These are phyloP conservation scores for Thymelicus acteon DNA, from an alignment of 2,888 invertebrate genomes.

Conservation along the genomic window DNA sequence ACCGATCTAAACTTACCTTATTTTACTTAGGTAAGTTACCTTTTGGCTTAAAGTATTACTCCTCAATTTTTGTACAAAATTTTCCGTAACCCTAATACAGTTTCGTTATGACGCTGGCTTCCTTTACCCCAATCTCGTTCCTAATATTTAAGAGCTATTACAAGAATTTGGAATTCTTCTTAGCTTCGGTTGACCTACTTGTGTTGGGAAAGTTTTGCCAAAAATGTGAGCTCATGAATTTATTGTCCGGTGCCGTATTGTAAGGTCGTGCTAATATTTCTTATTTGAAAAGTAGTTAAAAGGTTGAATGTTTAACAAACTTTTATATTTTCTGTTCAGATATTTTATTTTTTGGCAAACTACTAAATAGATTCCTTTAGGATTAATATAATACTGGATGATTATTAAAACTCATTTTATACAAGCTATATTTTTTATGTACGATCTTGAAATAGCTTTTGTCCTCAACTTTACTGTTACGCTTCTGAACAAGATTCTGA, in stretches of 20 bases:
- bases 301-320: too few relatives aligned
- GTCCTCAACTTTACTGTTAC: too few relatives aligned
- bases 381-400: too few relatives aligned
- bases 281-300: neutral
- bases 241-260: constrained; percentile 17
- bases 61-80: constrained; percentile 16
- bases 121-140: constrained; percentile 19
- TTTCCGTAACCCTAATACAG: constrained; percentile 7
- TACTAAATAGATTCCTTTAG: too few relatives aligned
- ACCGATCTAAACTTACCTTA: too few relatives aligned
- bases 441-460: too few relatives aligned
- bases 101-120: constrained; percentile 30
- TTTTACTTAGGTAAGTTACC: neutral
- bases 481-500: too few relatives aligned
- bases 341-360: too few relatives aligned
- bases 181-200: constrained; percentile 32
- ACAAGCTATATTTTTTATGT: too few relatives aligned
- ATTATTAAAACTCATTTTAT: too few relatives aligned
- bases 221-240: constrained; percentile 29
- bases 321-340: too few relatives aligned
- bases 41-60: neutral
- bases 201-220: constrained; percentile 25
- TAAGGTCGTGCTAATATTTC: neutral
- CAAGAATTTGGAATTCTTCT: constrained; percentile 27
- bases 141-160: constrained; percentile 36